Base-by-base conservation (phyloP, 2,888 invertebrate species). In the Clusia tigrina region DNA sequence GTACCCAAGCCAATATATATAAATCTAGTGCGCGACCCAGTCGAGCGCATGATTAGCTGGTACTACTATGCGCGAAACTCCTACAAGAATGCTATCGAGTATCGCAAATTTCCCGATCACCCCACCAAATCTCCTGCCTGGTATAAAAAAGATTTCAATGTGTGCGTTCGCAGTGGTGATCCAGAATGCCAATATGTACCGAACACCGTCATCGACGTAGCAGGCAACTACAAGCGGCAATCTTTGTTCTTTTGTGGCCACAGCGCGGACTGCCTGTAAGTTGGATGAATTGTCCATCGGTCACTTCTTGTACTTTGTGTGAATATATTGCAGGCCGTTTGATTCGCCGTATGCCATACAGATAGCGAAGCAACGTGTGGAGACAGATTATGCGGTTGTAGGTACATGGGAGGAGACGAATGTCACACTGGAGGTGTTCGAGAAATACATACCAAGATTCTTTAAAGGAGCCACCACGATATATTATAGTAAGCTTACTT, bases 211-310 rank as follows among this genome's bases (percentile, higher is more conserved):
- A 71, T 62, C 48, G 93, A 93, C 79, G 89, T 89, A 1, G 89
- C 91, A 66, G 90, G 91, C 0, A 93, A 94, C 82, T 93, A 92
- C 76, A 87, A 93, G 58, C 85, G 94, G 23, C 94, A 94, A 77
- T 91, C 92, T 1, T 88, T 94, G 73, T 94, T 95, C 85, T 95
- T 94, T 83, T 95, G 95, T 78, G 95, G 95, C 2, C 94, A 95
- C 79, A 90, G 91, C 68, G 88, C 89, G 51, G 89, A 91, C 71
- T 93, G 92, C 88, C 89, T 90, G 92, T 92, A 82, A 87, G 91
- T 78, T n/a, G 67, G 23, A 51, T 17, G 9, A 18, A 25, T 17
- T 46, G 17, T 2, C 2, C n/a, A 2, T 23, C 18, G 32, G 6
- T 24, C 23, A 52, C n/a, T n/a, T n/a, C n/a, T n/a, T n/a, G n/a